Conservation (phyloP, 1,140 invertebrate genomes). For the Lasaia peninsularis region DNA sequence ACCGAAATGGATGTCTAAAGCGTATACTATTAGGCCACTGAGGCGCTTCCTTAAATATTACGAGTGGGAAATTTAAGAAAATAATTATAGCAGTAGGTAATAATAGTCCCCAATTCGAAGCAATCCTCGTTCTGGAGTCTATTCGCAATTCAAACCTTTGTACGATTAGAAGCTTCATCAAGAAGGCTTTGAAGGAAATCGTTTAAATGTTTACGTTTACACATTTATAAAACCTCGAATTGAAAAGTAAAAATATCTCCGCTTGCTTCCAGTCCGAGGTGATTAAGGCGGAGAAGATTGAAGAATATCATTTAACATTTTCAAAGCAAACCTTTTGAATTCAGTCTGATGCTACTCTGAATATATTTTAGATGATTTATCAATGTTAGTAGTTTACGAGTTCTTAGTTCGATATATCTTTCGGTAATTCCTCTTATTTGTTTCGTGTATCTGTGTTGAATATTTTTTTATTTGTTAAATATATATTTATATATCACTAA, state of each 20-base stretch:
- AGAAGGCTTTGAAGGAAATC: not conserved
- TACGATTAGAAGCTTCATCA: not conserved
- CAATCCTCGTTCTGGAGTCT: not conserved
- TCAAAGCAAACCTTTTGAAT: not conserved
- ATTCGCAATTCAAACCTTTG: not conserved
- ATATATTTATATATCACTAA: no score
- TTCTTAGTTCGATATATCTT: no score
- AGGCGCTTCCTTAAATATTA: no score
- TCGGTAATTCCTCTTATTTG: no score
- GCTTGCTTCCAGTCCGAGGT: not conserved
- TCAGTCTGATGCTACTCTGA: not conserved
- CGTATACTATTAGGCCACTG: no score
- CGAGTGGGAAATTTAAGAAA: no score
- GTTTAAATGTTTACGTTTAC: not conserved
- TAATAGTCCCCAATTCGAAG: not conserved
- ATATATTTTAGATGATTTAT: no score
- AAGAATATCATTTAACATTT: slow-evolving; percentile 9
- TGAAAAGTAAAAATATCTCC: slow-evolving; percentile 5
- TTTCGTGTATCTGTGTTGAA: no score
- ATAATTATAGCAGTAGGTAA: no score
- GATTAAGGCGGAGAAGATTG: not conserved
- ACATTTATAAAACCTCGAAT: not conserved
- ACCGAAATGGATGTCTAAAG: no score
- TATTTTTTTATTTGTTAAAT: no score
- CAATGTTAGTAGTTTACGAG: no score